Percentiles rank a stretch among this genome's conserved stretches.
phyloP scores from a whole-genome alignment of 92 coral and sea anemone genomes.

The Palythoa heliodiscus region DNA sequence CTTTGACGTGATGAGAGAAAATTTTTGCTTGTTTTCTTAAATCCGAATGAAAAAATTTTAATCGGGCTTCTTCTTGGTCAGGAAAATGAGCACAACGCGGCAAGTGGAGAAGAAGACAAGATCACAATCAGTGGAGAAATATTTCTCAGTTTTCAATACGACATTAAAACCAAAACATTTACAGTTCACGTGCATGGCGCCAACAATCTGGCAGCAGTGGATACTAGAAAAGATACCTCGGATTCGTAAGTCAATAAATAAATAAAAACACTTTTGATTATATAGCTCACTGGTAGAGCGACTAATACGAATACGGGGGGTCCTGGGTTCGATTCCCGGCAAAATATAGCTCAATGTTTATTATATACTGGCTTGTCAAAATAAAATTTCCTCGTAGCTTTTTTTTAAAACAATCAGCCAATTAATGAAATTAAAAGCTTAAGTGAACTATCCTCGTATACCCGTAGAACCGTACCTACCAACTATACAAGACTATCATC shows the following conservation, averaged over 20 bases:
- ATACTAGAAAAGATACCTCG: constrained; percentile 71
- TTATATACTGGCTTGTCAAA: no score
- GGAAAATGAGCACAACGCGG: constrained; percentile 14
- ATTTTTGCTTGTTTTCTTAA: not conserved
- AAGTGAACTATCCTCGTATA: no score
- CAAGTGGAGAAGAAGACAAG: constrained; percentile 56
- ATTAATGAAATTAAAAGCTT: no score
- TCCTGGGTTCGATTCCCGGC: no score
- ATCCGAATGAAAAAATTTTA: not conserved
- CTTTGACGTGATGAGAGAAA: not conserved
- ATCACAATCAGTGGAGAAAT: constrained; percentile 80
- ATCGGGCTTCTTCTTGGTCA: not conserved
- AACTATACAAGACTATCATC: no score
- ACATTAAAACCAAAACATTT: constrained; percentile 72
- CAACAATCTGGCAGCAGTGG: constrained; percentile 81
- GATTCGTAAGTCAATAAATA: constrained; percentile 78
- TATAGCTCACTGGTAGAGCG: no score
- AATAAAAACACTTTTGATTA: no score
- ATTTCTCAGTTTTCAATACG: constrained; percentile 80
- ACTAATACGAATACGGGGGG: no score
- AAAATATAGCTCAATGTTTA: no score
- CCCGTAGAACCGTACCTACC: no score
- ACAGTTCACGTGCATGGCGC: constrained; percentile 85
- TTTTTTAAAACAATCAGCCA: no score
- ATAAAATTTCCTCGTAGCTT: no score